These are phyloP conservation scores for Corbicula japonica DNA, from an alignment of 2,888 invertebrate species.

Conservation along the genomic window DNA sequence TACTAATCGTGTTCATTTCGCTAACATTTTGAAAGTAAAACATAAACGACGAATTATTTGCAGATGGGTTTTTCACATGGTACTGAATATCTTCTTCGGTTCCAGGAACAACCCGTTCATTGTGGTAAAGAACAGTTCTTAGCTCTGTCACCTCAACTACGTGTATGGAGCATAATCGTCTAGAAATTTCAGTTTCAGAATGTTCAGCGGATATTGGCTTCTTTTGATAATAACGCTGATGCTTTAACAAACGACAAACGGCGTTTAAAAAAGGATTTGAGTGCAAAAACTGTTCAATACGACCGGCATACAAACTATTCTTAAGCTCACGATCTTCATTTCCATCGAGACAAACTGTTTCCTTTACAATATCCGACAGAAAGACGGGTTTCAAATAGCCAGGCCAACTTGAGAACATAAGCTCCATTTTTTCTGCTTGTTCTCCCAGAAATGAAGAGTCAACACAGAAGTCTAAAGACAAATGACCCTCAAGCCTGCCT, in stretches of 20 bases:
- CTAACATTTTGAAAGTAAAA: slow-evolving; percentile 12
- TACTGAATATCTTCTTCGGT: slow-evolving; percentile 7
- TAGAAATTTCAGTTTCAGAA: background rate
- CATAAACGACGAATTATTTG: too few relatives aligned
- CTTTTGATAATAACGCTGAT: background rate
- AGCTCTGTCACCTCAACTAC: background rate
- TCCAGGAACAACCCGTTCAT: background rate
- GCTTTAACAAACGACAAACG: slow-evolving; percentile 18
- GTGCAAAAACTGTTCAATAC: slow-evolving; percentile 21
- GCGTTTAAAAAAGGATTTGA: slow-evolving; percentile 6
- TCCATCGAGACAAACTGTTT: too few relatives aligned
- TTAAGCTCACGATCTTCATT: background rate
- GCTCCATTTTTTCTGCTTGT: background rate
- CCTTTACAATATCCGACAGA: slow-evolving; percentile 11
- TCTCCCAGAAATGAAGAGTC: background rate
- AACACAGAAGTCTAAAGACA: background rate
- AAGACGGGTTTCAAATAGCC: slow-evolving; percentile 1
- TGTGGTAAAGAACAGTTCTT: slow-evolving; percentile 11
- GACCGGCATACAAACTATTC: background rate
- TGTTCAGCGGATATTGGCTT: background rate
- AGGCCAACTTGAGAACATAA: slow-evolving; percentile 5
- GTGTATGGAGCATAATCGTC: background rate
- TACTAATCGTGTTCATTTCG: background rate
- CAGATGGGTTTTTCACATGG: background rate
- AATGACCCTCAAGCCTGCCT: background rate